Percentiles rank a stretch among this genome's conserved stretches.
Conservation (phyloP, 2,113 vertebrate species). For the Calyptommatus sinebrachiatus region DNA sequence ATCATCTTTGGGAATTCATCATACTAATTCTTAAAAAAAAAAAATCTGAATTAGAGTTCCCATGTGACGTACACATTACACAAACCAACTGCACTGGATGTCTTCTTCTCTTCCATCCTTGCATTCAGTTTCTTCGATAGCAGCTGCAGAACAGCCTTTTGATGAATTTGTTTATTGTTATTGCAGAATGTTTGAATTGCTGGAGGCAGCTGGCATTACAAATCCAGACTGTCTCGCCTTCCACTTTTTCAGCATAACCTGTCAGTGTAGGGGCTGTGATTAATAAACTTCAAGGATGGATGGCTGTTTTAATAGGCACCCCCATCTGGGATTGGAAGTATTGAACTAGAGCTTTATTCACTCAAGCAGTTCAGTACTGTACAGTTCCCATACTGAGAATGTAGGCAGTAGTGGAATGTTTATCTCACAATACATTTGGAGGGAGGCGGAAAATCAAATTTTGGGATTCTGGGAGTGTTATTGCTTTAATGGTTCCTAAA, state of each 20-base stretch:
- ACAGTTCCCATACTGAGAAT: neutral
- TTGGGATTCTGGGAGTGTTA: too few relatives aligned
- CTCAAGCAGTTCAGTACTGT: too few relatives aligned
- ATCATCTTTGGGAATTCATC: too few relatives aligned
- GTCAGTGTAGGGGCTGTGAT: conserved; percentile 7
- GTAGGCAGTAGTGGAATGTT: neutral
- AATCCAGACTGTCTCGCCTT: neutral
- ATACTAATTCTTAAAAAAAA: too few relatives aligned
- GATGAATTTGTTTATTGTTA: conserved; percentile 3
- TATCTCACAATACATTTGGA: too few relatives aligned
- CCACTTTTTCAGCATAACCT: conserved; percentile 12
- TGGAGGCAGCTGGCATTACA: conserved; percentile 17
- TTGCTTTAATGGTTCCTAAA: too few relatives aligned
- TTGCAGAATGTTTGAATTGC: conserved; percentile 8
- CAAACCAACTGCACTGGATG: neutral
- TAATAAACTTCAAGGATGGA: conserved; percentile 16
- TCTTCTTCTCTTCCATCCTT: neutral
- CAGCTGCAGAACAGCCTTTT: conserved; percentile 5
- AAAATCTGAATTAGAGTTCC: too few relatives aligned
- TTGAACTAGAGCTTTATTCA: neutral
- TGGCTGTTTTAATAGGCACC: conserved; percentile 3
- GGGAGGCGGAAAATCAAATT: too few relatives aligned
- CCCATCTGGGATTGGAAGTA: conserved; percentile 2
- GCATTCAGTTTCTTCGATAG: neutral
- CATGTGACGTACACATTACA: neutral